Base-by-base conservation (phyloP, 2,113 vertebrate species). In the Esox niger region DNA sequence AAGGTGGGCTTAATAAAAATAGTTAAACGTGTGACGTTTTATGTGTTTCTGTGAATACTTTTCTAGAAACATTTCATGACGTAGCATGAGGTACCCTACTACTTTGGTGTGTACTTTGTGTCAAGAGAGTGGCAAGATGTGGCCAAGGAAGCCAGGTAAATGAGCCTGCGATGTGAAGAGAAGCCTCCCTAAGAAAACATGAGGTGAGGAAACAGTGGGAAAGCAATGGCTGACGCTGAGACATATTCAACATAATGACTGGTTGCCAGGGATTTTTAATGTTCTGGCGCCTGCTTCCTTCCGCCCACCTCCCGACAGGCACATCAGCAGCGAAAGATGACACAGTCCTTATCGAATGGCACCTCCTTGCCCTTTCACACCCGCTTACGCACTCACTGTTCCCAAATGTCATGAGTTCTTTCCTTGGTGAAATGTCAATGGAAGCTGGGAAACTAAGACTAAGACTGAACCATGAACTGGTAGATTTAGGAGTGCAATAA, bases 371-470 rank as follows among this genome's bases (percentile, higher is more conserved):
- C 49, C 58, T 69, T 62, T 66, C 32, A 33, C 23, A 21, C 23
- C 32, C 21, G 31, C 32, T 76, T 73, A 65, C 62, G 43, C 25
- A 63, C 66, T 33, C 27, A 78, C 79, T 11, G 10, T 15, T 62
- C 11, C 27, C 29, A 74, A 79, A 77, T 79, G 64, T 68, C 77
- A 57, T 31, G 23, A 62, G 56, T 59, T 76, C 68, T 52, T 23
- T 47, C 65, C 25, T n/a, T 17, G 21, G 49, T 58, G 20, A 47
- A 68, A 74, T 68, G 47, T 68, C 47, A 66, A 64, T 58, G 6
- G 13, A n/a, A 54, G 21, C 20, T 15, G 49, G 49, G 17, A 9
- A n/a, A 52, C 2, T 6, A 15, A 23, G 1, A 23, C 47, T 52
- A 21, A 52, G n/a, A 21, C 11, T 52, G 7, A 21, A 52, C 20